Percentiles rank a stretch among this genome's conserved stretches.
These are phyloP conservation scores for Agrochola lychnidis DNA, from an alignment of 2,888 invertebrate species.

Conservation along the genomic window DNA sequence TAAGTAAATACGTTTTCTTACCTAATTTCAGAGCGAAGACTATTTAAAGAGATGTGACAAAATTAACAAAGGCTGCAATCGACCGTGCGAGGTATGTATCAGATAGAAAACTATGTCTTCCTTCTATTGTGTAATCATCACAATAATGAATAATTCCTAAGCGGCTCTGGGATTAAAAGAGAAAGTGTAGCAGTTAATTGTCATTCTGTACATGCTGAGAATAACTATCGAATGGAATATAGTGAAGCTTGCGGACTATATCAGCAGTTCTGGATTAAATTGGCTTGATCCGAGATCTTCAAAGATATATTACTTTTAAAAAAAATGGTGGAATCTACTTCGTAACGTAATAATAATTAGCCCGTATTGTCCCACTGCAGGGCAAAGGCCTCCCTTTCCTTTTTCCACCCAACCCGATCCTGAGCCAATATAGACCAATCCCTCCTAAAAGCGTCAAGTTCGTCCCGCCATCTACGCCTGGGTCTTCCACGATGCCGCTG, in stretches of 20 bases:
- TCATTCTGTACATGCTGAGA: not conserved
- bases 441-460: too few species aligned
- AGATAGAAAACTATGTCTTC: not conserved
- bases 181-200: slow-evolving; percentile 47
- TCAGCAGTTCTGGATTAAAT: not conserved
- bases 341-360: too few species aligned
- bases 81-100: slow-evolving; percentile 80
- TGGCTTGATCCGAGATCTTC: not conserved
- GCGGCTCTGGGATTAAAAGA: slow-evolving; percentile 35
- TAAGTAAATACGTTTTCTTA: not conserved
- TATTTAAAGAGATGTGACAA: slow-evolving; percentile 81
- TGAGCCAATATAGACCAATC: too few species aligned
- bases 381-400: too few species aligned
- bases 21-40: slow-evolving; percentile 84
- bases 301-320: not conserved
- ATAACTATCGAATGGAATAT: slow-evolving; percentile 3
- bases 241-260: slow-evolving; percentile 2
- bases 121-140: slow-evolving; percentile 18
- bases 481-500: too few species aligned
- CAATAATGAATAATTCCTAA: slow-evolving; percentile 29
- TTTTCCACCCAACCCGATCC: too few species aligned
- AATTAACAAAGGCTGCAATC: slow-evolving; percentile 75
- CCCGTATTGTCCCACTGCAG: too few species aligned
- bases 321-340: too few species aligned
- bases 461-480: too few species aligned